Conservation (phyloP, 37 sponge, comb jelly and placozoan species). For the Ephydatia muelleri region DNA sequence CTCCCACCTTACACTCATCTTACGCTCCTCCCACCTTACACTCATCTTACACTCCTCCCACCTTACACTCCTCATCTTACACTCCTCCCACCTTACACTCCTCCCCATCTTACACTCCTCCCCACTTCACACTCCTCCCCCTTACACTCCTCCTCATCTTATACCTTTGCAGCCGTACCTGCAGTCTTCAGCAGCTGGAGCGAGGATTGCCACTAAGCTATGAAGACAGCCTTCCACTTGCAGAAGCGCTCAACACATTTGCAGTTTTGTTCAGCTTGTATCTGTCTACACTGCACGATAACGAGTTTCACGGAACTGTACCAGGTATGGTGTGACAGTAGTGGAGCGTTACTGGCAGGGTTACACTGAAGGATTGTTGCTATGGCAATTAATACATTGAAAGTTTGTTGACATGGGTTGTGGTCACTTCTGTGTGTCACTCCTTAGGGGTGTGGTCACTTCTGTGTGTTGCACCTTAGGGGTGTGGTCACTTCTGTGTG, state of each 20-base stretch:
- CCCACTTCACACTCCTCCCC: background rate
- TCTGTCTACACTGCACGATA: slow-evolving; percentile 74
- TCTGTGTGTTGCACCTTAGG: too few species aligned
- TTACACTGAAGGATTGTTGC: background rate
- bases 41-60: background rate
- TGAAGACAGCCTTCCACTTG: background rate
- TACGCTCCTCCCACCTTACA: background rate
- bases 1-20: too few species aligned
- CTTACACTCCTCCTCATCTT: too few species aligned
- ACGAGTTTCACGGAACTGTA: slow-evolving; percentile 55
- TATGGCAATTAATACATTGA: too few species aligned
- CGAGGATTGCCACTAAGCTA: slow-evolving; percentile 35
- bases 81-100: too few species aligned
- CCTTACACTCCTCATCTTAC: background rate
- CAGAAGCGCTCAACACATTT: slow-evolving; percentile 54
- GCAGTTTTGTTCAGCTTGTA: slow-evolving; percentile 47
- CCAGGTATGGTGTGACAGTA: background rate
- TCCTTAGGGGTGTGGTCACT: too few species aligned
- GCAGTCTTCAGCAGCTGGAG: slow-evolving; percentile 29
- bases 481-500: too few species aligned
- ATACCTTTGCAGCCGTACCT: background rate
- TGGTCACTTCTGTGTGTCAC: too few species aligned
- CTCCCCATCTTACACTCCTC: background rate
- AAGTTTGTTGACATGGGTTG: too few species aligned
- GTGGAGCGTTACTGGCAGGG: background rate